Percentiles rank a stretch among this genome's conserved stretches.
Evolutionary conservation across 2,113 vertebrate genomes (phyloP).

Genomic region (Gulo gulo): DNA sequence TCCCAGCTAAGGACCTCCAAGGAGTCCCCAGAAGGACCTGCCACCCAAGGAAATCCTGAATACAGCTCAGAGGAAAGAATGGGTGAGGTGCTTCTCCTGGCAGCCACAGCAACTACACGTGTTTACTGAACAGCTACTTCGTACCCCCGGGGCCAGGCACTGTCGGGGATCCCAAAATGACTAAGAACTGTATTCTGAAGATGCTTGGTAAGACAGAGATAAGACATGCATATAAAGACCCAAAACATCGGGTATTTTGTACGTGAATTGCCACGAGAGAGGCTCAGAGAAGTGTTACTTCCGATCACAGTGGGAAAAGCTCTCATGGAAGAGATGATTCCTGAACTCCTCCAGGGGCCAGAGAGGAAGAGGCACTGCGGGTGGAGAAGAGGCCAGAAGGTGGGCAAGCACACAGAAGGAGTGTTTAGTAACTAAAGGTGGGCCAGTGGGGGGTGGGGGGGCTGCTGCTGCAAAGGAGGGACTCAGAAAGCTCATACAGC

Average conservation of each 20-base stretch:
- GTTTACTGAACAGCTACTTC: background rate
- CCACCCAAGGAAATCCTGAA: background rate
- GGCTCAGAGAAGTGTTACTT: background rate
- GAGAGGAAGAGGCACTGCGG: background rate
- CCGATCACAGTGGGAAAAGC: background rate
- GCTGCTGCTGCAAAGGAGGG: background rate
- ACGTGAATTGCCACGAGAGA: background rate
- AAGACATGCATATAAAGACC: background rate
- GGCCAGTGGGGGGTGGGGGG: background rate
- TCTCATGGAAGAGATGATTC: background rate
- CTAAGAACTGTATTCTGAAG: background rate
- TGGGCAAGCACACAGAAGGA: background rate
- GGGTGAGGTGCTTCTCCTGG: background rate
- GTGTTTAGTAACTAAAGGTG: background rate
- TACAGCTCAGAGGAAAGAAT: background rate
- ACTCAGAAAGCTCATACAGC: background rate
- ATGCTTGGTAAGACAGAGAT: background rate
- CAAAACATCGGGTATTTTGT: background rate
- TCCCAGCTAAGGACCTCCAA: background rate
- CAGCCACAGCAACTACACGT: background rate
- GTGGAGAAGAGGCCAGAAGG: background rate
- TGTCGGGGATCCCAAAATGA: background rate
- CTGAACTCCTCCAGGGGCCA: background rate
- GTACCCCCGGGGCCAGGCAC: background rate
- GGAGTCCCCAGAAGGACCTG: background rate